These are phyloP conservation scores for Cinclus mexicanus DNA, from an alignment of 2,113 vertebrate species.

Conservation along the genomic window DNA sequence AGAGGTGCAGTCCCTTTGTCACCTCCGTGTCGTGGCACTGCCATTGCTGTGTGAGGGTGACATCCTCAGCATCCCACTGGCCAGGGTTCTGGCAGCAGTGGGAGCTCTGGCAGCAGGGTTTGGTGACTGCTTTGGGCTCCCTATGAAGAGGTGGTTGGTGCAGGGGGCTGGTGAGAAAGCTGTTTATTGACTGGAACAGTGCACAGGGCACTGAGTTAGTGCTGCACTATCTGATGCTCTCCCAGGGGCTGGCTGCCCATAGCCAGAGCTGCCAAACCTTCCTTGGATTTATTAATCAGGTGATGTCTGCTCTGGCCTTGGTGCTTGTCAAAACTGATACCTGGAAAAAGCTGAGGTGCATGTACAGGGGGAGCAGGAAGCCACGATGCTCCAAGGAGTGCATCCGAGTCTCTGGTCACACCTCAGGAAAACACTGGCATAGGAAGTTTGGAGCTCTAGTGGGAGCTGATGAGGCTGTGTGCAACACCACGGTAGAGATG, in stretches of 20 bases:
- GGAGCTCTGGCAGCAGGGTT: not conserved
- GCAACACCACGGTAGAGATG: rapidly evolving
- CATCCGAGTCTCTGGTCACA: rapidly evolving
- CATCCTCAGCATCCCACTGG: rapidly evolving
- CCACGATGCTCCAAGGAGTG: not conserved
- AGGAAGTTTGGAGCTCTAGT: not conserved
- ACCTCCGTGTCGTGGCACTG: not conserved
- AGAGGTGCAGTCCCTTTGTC: rapidly evolving
- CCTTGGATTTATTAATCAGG: conserved; percentile 31
- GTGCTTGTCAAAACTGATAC: not conserved
- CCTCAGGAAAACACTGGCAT: not conserved
- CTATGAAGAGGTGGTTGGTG: rapidly evolving
- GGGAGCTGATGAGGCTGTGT: not conserved
- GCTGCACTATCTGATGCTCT: not conserved
- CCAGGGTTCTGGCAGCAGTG: too few species aligned
- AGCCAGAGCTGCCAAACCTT: conserved; percentile 3
- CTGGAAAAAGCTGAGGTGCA: not conserved
- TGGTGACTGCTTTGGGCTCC: not conserved
- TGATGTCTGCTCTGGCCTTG: conserved; percentile 4
- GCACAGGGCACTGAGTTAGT: not conserved
- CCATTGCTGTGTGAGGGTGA: rapidly evolving
- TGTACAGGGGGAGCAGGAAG: not conserved
- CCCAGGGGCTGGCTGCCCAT: not conserved
- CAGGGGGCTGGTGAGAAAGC: not conserved
- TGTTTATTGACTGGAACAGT: not conserved